Base-by-base conservation (phyloP, 1,140 invertebrate genomes). In the Brachionus rotundiformis region DNA sequence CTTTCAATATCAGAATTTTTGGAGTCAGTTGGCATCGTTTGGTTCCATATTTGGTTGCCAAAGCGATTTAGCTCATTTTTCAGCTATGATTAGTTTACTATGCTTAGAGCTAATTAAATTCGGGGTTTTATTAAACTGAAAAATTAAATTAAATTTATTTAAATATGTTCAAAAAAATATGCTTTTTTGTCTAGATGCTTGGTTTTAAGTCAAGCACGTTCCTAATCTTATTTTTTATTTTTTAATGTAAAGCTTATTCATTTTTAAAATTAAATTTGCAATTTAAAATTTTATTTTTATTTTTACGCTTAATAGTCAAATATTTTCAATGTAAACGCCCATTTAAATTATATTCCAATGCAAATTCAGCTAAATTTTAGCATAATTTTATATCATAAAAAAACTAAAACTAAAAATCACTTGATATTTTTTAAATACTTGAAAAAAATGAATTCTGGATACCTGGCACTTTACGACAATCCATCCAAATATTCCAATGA, bases 341-440 rank as follows among this genome's bases (percentile, higher is more conserved):
- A 25, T 54, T 54, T 54, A 23, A 54, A 54, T 19, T 54, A 41
- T 41, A 39, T 39, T 39, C 19, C 47, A 16, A 54, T 54, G 47
- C 47, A 25, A 54, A 54, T 54, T 54, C 47, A 54, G 47, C 47
- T 54, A 54, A 54, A 54, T 54, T 49, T 54, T 54, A 23, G 19
- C 47, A 54, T 54, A 65, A 65, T 65, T 65, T 65, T 29, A 65
- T 29, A 23, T 65, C 31, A 4, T 65, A 41, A 71, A 71, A 71
- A 71, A 39, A 36, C 11, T 71, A 36, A 19, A 36, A 25, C 36
- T 73, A 19, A 23, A n/a, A 23, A 10, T 11, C 5, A 27, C 8
- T 23, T 73, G 2, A 29, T 11, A 68, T 25, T 7, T 31, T 73
- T 8, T 25, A 71, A 73, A 10, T 27, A 44, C n/a, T 25, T 27